A percentile compares a stretch with the other conserved stretches of the same genome.
These are phyloP conservation scores for Apodemus speciosus DNA, from an alignment of 2,113 vertebrate genomes.

Conservation along the genomic window DNA sequence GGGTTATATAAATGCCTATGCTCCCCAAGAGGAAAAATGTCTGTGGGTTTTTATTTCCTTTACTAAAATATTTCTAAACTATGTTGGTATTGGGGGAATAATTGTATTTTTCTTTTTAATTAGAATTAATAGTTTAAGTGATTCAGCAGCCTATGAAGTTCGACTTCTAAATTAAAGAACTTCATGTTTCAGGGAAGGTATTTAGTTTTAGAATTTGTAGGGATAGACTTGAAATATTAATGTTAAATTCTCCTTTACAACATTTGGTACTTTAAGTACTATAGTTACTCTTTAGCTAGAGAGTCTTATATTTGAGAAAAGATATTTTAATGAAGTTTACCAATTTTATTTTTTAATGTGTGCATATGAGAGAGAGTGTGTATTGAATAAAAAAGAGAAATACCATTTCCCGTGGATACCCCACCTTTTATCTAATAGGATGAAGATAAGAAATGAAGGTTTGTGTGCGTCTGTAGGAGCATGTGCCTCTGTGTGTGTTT, in stretches of 20 bases:
- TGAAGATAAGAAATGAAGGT: background rate
- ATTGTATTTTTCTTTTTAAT: slow-evolving; percentile 56
- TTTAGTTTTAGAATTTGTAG: slow-evolving; percentile 27
- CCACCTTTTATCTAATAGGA: background rate
- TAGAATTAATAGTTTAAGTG: slow-evolving; percentile 61
- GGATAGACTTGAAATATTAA: background rate
- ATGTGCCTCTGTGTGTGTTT: background rate
- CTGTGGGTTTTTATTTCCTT: slow-evolving; percentile 54
- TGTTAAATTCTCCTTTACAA: background rate
- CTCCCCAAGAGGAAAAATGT: slow-evolving; percentile 22
- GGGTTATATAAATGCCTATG: slow-evolving; percentile 35
- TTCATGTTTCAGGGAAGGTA: slow-evolving; percentile 45
- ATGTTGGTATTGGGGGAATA: slow-evolving; percentile 54
- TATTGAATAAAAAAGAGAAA: background rate
- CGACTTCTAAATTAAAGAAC: slow-evolving; percentile 37
- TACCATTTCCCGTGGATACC: background rate
- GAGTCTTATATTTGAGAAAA: background rate
- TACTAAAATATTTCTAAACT: slow-evolving; percentile 47
- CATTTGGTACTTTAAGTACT: background rate
- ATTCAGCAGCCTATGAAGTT: slow-evolving; percentile 20
- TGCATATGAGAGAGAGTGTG: background rate
- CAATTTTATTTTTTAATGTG: background rate
- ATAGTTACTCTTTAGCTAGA: background rate
- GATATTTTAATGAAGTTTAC: background rate
- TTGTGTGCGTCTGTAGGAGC: too few relatives aligned